Conservation (phyloP, 2,113 vertebrate species). For the Machaerirhynchus nigripectus region DNA sequence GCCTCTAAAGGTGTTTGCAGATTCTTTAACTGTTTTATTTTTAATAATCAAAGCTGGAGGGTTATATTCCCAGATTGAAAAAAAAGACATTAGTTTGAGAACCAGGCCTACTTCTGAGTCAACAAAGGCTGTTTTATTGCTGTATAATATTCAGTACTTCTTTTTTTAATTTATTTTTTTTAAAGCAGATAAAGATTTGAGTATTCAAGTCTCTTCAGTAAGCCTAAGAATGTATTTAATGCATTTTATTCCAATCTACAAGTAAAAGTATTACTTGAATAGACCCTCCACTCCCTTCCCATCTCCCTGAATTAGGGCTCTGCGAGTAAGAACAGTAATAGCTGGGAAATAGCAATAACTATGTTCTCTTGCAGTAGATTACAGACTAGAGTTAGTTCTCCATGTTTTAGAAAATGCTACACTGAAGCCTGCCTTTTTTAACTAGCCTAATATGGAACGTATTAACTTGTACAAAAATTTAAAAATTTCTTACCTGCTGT, state of each 20-base stretch:
- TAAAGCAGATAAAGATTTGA: neutral
- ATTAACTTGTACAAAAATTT: neutral
- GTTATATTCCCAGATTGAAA: neutral
- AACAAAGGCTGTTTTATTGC: neutral
- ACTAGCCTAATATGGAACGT: neutral
- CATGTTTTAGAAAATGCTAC: neutral
- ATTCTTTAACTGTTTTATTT: neutral
- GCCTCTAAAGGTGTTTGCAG: neutral
- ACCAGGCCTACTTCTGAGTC: neutral
- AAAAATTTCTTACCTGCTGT: constrained; percentile 83
- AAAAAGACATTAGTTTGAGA: neutral
- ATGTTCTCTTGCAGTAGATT: neutral
- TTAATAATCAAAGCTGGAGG: neutral
- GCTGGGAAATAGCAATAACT: neutral
- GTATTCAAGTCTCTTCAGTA: neutral
- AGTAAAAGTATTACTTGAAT: neutral
- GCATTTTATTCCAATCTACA: neutral
- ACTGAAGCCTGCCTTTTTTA: neutral
- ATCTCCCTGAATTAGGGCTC: neutral
- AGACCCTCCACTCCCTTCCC: neutral
- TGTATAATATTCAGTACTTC: neutral
- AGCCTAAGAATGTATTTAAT: neutral
- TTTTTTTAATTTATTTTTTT: neutral
- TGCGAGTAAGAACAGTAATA: neutral
- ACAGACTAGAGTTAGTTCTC: neutral